These are phyloP conservation scores for Neogobius melanostomus DNA, from an alignment of 2,113 vertebrate species.

Conservation along the genomic window DNA sequence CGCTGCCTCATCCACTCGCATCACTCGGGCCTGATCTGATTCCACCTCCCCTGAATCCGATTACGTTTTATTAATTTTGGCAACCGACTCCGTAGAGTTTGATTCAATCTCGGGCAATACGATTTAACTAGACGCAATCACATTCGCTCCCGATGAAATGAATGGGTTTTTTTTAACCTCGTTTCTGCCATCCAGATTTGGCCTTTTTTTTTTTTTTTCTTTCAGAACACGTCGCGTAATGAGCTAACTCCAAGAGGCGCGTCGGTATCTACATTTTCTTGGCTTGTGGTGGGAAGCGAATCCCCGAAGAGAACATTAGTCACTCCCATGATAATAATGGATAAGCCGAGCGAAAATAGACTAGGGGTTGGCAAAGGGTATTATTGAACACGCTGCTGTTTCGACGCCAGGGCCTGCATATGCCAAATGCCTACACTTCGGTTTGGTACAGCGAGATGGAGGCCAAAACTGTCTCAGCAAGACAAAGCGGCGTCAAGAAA, in stretches of 20 bases:
- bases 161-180: constrained; percentile 58
- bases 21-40: constrained; percentile 59
- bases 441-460: constrained; percentile 5
- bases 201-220: constrained; percentile 18
- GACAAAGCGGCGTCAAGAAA: constrained; percentile 8
- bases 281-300: constrained; percentile 33
- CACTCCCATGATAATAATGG: constrained; percentile 56
- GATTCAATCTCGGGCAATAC: constrained; percentile 60
- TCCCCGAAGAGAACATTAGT: constrained; percentile 58
- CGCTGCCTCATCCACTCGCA: constrained; percentile 65
- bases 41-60: constrained; percentile 63
- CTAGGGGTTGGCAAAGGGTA: constrained; percentile 36
- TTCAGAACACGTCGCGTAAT: constrained; percentile 29
- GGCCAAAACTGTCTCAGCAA: constrained; percentile 17
- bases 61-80: constrained; percentile 74
- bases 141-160: constrained; percentile 61
- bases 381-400: constrained; percentile 35
- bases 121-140: constrained; percentile 66
- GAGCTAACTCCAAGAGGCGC: constrained; percentile 22
- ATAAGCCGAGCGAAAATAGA: constrained; percentile 43
- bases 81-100: constrained; percentile 57
- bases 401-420: constrained; percentile 8
- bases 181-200: constrained; percentile 18
- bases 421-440: constrained; percentile 19
- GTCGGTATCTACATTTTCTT: constrained; percentile 35